Conservation (phyloP, 1,140 invertebrate genomes). For the Holotrichia oblita region DNA sequence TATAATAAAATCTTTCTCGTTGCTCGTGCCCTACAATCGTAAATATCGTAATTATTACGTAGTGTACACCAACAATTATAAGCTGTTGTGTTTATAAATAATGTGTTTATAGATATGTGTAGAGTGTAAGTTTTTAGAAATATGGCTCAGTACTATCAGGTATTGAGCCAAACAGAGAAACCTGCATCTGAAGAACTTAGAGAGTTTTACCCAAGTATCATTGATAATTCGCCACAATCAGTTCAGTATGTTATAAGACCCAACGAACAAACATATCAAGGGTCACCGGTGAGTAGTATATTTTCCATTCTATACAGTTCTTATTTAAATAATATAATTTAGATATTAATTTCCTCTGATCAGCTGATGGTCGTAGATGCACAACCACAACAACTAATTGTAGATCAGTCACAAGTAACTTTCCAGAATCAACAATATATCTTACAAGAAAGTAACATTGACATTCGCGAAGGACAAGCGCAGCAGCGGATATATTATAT, state of each 20-base stretch:
- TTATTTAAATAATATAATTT: conserved; percentile 19
- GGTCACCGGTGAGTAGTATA: conserved; percentile 49
- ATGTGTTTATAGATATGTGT: conserved; percentile 32
- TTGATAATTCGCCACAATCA: conserved; percentile 48
- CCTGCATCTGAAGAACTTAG: conserved; percentile 53
- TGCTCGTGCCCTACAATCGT: conserved; percentile 7
- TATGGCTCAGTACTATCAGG: conserved; percentile 61
- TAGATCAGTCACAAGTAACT: conserved; percentile 49
- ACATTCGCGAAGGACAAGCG: conserved; percentile 43
- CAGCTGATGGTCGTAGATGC: conserved; percentile 53
- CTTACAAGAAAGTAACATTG: conserved; percentile 45
- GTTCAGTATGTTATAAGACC: conserved; percentile 53
- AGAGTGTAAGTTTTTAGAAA: conserved; percentile 38
- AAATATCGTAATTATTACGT: not conserved
- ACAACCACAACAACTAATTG: conserved; percentile 48
- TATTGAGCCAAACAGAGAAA: conserved; percentile 56
- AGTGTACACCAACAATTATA: conserved; percentile 11
- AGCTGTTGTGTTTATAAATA: conserved; percentile 16
- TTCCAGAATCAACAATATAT: conserved; percentile 48
- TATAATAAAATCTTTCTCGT: conserved; percentile 22
- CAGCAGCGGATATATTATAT: conserved; percentile 47
- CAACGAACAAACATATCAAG: conserved; percentile 50
- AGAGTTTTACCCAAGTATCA: conserved; percentile 56
- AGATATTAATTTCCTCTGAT: conserved; percentile 51
- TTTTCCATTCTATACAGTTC: not conserved